A percentile compares a stretch with the other conserved stretches of the same genome.
phyloP scores from a whole-genome alignment of 2,113 vertebrate species.

The crab-eating macaque (Macaca fascicularis) region T2T-MFA8v1.1 NC_088394.1:82076501-82077000 shows the following conservation, averaged over 20 bases:
- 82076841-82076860: accelerated
- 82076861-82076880: accelerated
- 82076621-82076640: background rate
- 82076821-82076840: background rate
- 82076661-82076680: background rate
- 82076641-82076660: accelerated
- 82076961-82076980: accelerated
- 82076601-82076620: background rate
- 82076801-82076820: background rate
- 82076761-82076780: background rate
- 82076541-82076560: background rate
- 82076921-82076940: accelerated
- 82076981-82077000: no score
- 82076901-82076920: background rate
- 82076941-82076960: accelerated
- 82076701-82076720: background rate
- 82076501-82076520: background rate
- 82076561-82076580: background rate
- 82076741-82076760: accelerated
- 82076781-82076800: background rate
- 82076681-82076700: background rate
- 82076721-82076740: accelerated
- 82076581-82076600: background rate
- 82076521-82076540: background rate
- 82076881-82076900: accelerated